Conservation (phyloP, 2,113 vertebrate genomes). For the Eubucco bourcierii region DNA sequence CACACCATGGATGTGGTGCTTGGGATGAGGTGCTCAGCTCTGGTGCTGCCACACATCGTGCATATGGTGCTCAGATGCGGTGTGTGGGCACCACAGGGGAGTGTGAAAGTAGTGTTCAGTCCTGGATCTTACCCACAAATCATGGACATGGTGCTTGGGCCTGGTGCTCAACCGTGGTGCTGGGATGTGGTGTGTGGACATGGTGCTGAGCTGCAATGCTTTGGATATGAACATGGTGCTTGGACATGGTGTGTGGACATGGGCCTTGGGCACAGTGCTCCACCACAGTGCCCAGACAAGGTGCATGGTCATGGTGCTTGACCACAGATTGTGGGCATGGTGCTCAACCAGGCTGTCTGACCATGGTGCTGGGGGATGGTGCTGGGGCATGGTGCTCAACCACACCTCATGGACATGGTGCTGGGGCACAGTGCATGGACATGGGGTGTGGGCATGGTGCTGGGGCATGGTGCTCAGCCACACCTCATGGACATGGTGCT, state of each 20-base stretch:
- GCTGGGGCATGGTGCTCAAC: not conserved
- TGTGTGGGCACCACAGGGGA: not conserved
- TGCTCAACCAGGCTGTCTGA: rapidly evolving
- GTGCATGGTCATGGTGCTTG: not conserved
- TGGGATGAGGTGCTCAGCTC: not conserved
- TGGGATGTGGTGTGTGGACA: not conserved
- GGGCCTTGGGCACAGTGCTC: not conserved
- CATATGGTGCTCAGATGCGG: too few relatives aligned
- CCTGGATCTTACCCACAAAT: not conserved
- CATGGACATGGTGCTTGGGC: not conserved
- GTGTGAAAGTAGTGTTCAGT: not conserved
- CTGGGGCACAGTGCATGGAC: too few relatives aligned
- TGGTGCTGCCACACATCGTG: not conserved
- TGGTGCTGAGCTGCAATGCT: not conserved
- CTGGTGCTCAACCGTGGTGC: not conserved
- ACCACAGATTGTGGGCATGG: not conserved
- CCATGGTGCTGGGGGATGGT: not conserved
- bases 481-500: not conserved
- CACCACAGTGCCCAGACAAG: not conserved
- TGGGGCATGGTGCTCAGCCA: not conserved
- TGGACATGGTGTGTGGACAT: not conserved
- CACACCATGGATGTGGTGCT: not conserved
- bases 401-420: not conserved
- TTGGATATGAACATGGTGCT: rapidly evolving
- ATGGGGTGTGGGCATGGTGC: not conserved